Conservation (phyloP, 2,113 vertebrate genomes). For the Harpagus bidentatus region DNA sequence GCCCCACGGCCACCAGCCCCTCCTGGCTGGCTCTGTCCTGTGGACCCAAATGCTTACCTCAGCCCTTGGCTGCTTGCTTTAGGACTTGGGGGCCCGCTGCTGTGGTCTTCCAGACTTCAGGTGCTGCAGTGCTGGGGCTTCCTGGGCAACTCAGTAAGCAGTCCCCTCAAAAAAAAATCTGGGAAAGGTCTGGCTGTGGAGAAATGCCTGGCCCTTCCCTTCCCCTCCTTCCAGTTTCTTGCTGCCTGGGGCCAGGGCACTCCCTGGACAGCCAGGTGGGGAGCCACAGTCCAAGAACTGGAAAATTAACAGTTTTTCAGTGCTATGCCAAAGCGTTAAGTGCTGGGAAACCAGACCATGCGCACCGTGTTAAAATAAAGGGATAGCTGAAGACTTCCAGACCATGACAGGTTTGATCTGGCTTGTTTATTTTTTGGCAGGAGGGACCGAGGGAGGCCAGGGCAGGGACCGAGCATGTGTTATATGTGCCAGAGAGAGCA, state of each 20-base stretch:
- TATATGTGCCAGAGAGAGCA: background rate
- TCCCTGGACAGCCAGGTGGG: background rate
- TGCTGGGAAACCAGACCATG: background rate
- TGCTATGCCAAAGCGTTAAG: background rate
- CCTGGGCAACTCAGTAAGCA: background rate
- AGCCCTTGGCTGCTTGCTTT: background rate
- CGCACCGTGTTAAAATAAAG: background rate
- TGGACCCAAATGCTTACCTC: background rate
- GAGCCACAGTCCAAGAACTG: background rate
- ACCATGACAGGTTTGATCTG: conserved; percentile 37
- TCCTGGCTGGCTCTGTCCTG: background rate
- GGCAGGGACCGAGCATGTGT: background rate
- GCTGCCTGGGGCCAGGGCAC: background rate
- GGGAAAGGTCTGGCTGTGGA: background rate
- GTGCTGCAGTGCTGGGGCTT: background rate
- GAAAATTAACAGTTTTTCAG: background rate
- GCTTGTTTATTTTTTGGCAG: conserved; percentile 47
- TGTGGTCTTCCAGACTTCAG: background rate
- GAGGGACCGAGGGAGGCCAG: background rate
- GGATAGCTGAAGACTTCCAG: conserved; percentile 45
- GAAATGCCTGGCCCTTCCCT: background rate
- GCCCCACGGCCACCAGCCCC: background rate
- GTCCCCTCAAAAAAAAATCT: background rate
- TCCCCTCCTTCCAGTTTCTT: background rate
- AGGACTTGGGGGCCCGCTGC: background rate